phyloP scores from a whole-genome alignment of 2,888 invertebrate genomes.

The Volucella inflata region DNA sequence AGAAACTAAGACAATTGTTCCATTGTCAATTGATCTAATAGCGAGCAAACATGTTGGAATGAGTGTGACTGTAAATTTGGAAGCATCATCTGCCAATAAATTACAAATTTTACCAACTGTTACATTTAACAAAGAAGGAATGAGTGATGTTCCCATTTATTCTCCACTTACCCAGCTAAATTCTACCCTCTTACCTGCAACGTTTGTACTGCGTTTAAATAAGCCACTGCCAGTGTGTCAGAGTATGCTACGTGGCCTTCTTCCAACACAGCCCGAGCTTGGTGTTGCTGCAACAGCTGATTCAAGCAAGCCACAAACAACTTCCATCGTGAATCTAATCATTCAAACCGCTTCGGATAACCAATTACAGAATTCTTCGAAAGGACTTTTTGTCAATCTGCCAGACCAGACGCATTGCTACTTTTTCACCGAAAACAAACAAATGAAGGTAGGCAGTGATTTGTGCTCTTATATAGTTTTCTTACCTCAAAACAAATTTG shows the following conservation, averaged over 20 bases:
- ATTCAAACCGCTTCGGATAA: conserved; percentile 91
- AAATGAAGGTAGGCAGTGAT: conserved; percentile 84
- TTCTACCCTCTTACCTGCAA: conserved; percentile 95
- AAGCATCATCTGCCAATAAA: conserved; percentile 92
- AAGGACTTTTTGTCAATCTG: conserved; percentile 93
- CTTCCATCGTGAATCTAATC: conserved; percentile 86
- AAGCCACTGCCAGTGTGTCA: conserved; percentile 94
- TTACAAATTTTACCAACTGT: conserved; percentile 82
- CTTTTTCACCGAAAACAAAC: conserved; percentile 93
- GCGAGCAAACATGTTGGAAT: conserved; percentile 90
- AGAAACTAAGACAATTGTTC: conserved; percentile 89
- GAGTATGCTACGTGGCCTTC: conserved; percentile 88
- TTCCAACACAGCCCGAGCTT: conserved; percentile 83
- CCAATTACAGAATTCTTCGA: conserved; percentile 89
- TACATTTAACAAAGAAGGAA: conserved; percentile 79
- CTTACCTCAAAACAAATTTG: neutral
- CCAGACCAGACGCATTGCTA: conserved; percentile 98
- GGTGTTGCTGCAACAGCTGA: conserved; percentile 19
- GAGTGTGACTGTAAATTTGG: conserved; percentile 94
- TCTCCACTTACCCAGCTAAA: conserved; percentile 92
- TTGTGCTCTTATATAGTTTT: neutral
- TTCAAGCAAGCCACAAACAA: conserved; percentile 32
- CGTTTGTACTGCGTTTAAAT: conserved; percentile 91
- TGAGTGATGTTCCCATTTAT: conserved; percentile 88
- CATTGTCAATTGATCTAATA: conserved; percentile 90